Evolutionary conservation across 2,113 vertebrate genomes (phyloP).

Genomic region (Erythrocercus mccallii): DNA sequence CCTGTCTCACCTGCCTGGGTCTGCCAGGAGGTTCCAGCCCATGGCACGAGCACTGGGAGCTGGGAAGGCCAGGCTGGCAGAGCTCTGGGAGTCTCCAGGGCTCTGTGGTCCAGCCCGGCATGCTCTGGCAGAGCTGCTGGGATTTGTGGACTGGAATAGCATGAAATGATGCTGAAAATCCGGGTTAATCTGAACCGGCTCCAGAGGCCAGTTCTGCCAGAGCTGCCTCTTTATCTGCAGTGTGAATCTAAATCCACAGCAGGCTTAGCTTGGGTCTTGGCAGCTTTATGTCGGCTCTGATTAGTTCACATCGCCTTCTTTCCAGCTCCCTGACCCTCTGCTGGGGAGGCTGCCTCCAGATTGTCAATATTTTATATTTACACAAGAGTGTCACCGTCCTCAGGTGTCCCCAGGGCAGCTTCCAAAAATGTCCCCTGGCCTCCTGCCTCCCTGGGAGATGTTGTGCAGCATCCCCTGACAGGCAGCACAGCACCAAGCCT

Average conservation of each 20-base stretch:
- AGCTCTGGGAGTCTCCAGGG: not conserved
- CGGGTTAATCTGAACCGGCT: not conserved
- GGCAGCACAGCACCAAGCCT: not conserved
- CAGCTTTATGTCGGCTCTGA: conserved; percentile 23
- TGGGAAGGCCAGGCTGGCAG: not conserved
- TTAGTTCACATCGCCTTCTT: conserved; percentile 23
- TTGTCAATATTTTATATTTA: not conserved
- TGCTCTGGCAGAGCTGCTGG: not conserved
- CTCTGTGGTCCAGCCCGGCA: not conserved
- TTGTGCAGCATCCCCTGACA: not conserved
- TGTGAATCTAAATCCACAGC: conserved; percentile 43
- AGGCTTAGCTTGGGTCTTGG: conserved; percentile 21
- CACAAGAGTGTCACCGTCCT: not conserved
- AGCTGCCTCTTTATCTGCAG: conserved; percentile 34
- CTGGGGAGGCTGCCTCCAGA: not conserved
- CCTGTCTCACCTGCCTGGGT: no score
- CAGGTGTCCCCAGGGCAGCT: not conserved
- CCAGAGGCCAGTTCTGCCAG: not conserved
- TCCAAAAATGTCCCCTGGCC: not conserved
- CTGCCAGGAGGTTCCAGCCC: not conserved
- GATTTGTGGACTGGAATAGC: conserved; percentile 46
- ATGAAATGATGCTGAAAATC: conserved; percentile 50
- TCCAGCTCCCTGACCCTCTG: conserved; percentile 11
- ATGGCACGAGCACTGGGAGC: fast-evolving
- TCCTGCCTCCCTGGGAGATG: not conserved